Evolutionary conservation across 2,888 invertebrate genomes (phyloP).

Genomic region (Gasteruption jaculator): DNA sequence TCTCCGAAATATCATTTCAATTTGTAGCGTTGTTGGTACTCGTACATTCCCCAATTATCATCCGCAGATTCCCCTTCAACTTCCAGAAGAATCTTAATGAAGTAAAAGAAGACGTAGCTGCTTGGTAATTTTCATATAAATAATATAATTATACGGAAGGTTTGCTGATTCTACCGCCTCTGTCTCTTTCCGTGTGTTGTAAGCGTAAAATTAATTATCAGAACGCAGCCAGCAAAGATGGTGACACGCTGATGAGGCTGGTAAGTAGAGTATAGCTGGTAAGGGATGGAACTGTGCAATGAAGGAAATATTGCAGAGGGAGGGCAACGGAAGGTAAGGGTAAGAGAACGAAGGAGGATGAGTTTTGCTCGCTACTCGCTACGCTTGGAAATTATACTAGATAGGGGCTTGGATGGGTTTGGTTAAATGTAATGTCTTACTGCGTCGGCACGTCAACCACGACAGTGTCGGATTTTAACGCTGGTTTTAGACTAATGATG

Average conservation of each 20-base stretch:
- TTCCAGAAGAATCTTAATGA: too few species aligned
- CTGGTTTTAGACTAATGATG: slow-evolving; percentile 45
- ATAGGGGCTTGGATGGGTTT: slow-evolving; percentile 25
- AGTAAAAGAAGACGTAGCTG: not conserved
- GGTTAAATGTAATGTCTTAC: slow-evolving; percentile 31
- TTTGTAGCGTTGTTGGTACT: too few species aligned
- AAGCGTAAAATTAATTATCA: slow-evolving; percentile 47
- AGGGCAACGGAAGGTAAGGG: slow-evolving; percentile 10
- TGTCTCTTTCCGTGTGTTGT: slow-evolving; percentile 15
- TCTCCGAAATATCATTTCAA: too few species aligned
- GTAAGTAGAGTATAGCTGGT: too few species aligned
- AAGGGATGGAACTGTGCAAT: not conserved
- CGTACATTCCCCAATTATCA: too few species aligned
- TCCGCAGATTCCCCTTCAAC: too few species aligned
- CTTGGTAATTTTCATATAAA: too few species aligned
- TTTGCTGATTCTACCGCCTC: not conserved
- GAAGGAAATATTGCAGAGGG: slow-evolving; percentile 8
- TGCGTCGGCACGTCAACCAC: slow-evolving; percentile 30
- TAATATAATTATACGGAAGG: not conserved
- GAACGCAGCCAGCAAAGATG: slow-evolving; percentile 28
- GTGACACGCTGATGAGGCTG: too few species aligned
- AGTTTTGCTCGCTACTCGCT: not conserved
- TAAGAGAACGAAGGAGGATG: slow-evolving; percentile 3
- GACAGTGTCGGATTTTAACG: slow-evolving; percentile 33
- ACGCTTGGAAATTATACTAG: slow-evolving; percentile 39